Percentiles rank a stretch among this genome's conserved stretches.
These are phyloP conservation scores for Rhinogobio ventralis DNA, from an alignment of 2,797 vertebrate genomes.

Conservation along the genomic window DNA sequence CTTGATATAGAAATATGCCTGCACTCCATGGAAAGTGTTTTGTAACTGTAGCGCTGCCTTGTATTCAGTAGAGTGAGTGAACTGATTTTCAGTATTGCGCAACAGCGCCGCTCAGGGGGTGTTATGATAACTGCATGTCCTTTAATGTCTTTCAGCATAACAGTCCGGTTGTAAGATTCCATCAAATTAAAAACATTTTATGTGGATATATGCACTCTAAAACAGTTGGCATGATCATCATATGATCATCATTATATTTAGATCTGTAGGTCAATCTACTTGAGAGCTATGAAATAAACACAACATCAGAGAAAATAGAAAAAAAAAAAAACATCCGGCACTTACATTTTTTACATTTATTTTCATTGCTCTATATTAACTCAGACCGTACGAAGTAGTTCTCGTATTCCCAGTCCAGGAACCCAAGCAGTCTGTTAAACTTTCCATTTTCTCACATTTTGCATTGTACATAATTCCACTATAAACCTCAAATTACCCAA, in stretches of 20 bases:
- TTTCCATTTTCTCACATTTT: conserved; percentile 4
- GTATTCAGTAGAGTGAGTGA: neutral
- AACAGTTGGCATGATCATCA: neutral
- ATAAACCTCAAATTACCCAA: conserved; percentile 11
- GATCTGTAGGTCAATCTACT: neutral
- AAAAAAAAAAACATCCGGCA: neutral
- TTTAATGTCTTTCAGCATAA: neutral
- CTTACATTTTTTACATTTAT: conserved; percentile 5
- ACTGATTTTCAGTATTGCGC: neutral
- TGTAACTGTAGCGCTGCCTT: neutral
- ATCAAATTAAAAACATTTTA: neutral
- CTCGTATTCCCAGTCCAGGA: conserved; percentile 5
- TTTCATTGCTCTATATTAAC: conserved; percentile 27
- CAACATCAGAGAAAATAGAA: neutral
- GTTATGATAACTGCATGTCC: neutral
- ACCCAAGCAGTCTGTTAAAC: neutral
- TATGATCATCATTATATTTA: neutral
- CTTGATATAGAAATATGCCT: neutral
- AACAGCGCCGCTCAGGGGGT: conserved; percentile 1
- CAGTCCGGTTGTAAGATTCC: neutral
- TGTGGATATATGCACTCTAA: neutral
- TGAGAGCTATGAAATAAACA: neutral
- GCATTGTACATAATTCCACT: neutral
- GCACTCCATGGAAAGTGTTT: neutral
- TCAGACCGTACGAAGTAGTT: conserved; percentile 18